Conservation (phyloP, 2,797 vertebrate genomes). For the Discoglossus pictus region DNA sequence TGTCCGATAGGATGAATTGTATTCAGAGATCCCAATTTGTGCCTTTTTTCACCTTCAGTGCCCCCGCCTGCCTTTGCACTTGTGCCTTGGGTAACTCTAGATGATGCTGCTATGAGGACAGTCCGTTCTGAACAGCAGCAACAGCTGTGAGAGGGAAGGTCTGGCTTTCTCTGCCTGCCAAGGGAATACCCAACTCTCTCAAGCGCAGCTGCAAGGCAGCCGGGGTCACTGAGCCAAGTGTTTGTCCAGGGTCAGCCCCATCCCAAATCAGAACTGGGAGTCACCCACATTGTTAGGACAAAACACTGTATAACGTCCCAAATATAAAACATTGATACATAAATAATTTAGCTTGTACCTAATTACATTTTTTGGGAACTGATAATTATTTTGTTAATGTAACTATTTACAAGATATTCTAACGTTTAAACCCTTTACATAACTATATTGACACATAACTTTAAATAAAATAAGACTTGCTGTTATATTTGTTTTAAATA, state of each 20-base stretch:
- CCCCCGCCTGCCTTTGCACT: constrained; percentile 22
- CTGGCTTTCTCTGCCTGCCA: constrained; percentile 5
- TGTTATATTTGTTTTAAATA: no score
- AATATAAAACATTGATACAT: no score
- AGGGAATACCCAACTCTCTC: constrained; percentile 32
- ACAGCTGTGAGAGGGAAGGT: constrained; percentile 31
- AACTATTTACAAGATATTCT: no score
- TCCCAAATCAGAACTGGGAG: no score
- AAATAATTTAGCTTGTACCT: no score
- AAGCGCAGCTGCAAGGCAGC: constrained; percentile 37
- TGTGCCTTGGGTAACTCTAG: constrained; percentile 43
- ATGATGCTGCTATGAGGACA: constrained; percentile 41
- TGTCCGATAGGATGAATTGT: not conserved
- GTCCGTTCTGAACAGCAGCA: constrained; percentile 47
- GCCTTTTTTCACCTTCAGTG: constrained; percentile 36
- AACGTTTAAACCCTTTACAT: no score
- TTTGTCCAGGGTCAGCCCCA: not conserved
- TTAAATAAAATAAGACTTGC: no score
- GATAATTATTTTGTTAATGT: not conserved
- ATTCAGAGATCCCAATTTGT: not conserved
- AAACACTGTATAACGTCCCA: no score
- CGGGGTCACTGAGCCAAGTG: constrained; percentile 9
- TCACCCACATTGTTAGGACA: no score
- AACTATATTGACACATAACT: no score
- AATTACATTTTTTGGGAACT: not conserved